Percentiles rank a stretch among this genome's conserved stretches.
Conservation (phyloP, 2,888 invertebrate genomes). For the Pterostichus niger region DNA sequence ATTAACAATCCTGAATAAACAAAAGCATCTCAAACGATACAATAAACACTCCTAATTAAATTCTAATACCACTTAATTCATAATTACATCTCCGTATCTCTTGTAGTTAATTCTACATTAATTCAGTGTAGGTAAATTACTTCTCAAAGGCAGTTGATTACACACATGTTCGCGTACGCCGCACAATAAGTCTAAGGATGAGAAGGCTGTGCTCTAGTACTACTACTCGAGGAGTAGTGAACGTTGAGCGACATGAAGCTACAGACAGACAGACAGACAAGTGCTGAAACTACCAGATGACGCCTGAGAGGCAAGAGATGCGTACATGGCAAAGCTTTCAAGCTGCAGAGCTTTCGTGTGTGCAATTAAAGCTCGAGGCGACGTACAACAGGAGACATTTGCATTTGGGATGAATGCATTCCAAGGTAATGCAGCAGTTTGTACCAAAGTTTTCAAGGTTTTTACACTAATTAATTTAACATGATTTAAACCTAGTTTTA, state of each 20-base stretch:
- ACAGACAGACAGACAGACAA: too few relatives aligned
- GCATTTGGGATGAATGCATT: constrained; percentile 15
- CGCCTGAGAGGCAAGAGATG: background rate
- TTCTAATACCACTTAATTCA: constrained; percentile 8
- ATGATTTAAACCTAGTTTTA: too few relatives aligned
- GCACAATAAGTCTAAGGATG: background rate
- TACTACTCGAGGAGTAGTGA: background rate
- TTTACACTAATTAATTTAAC: too few relatives aligned
- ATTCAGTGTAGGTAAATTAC: background rate
- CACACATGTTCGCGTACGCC: background rate
- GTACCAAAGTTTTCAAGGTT: too few relatives aligned
- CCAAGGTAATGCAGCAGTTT: background rate
- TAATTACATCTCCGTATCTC: constrained; percentile 8
- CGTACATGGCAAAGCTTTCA: constrained; percentile 44
- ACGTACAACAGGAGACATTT: background rate
- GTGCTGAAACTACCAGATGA: too few relatives aligned
- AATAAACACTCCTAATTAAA: constrained; percentile 9
- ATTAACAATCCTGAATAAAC: background rate
- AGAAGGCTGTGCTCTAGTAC: background rate
- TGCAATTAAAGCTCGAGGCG: constrained; percentile 36
- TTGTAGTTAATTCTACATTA: constrained; percentile 10
- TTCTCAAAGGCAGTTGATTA: constrained; percentile 2
- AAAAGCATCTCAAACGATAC: constrained; percentile 1
- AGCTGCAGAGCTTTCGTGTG: constrained; percentile 25
- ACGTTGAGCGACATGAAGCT: background rate